Evolutionary conservation across 2,888 invertebrate species (phyloP).

Genomic region (Sphaeridia pumilis): DNA sequence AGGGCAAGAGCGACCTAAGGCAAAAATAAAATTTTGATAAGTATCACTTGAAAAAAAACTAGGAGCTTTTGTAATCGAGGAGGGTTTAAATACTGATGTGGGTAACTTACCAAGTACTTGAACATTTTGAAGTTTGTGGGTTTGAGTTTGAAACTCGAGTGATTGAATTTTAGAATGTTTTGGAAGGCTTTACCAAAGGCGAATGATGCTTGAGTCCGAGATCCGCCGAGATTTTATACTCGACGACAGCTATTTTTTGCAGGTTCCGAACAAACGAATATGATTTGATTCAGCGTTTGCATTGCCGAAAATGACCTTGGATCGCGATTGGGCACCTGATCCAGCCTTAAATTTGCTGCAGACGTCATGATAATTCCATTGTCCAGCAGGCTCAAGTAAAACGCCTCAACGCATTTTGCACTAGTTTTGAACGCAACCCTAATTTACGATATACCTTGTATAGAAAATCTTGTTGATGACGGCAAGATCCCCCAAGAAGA

Average conservation of each 20-base stretch:
- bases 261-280: background rate
- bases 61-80: background rate
- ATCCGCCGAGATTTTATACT: conserved; percentile 13
- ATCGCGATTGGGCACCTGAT: too few relatives aligned
- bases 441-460: too few relatives aligned
- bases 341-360: too few relatives aligned
- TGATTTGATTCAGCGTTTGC: background rate
- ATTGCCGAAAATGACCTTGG: conserved; percentile 10
- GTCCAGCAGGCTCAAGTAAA: too few relatives aligned
- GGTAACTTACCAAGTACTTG: conserved; percentile 19
- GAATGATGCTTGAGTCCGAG: conserved; percentile 1
- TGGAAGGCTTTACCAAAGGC: conserved; percentile 7
- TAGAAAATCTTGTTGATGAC: too few relatives aligned
- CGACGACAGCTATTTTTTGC: conserved; percentile 9
- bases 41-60: background rate
- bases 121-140: conserved; percentile 12
- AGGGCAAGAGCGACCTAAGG: conserved; percentile 14
- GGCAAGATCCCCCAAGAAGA: too few relatives aligned
- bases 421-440: too few relatives aligned
- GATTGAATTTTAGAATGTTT: conserved; percentile 2
- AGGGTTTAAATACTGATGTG: background rate
- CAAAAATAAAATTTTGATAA: background rate
- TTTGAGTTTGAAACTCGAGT: conserved; percentile 16
- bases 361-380: too few relatives aligned
- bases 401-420: too few relatives aligned